phyloP scores from a whole-genome alignment of 1,140 invertebrate species.

The Acromyrmex heyeri region DNA sequence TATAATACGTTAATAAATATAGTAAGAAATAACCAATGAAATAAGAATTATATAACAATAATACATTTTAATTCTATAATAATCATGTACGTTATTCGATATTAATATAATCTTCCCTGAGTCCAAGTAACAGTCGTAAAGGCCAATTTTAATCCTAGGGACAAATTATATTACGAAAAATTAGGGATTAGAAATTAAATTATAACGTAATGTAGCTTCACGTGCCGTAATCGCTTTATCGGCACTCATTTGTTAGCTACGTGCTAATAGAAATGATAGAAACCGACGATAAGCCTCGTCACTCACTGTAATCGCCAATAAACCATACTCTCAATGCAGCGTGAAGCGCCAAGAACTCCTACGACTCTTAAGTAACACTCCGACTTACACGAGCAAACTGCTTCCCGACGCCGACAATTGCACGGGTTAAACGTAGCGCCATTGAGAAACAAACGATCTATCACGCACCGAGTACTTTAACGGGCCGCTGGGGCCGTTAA shows the following conservation, averaged over 20 bases:
- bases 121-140: neutral
- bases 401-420: slow-evolving; percentile 60
- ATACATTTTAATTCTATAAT: neutral
- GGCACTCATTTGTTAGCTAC: neutral
- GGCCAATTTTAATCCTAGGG: neutral
- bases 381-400: slow-evolving; percentile 48
- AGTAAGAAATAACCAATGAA: neutral
- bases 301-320: slow-evolving; percentile 21
- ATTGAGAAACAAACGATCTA: slow-evolving; percentile 69
- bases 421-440: slow-evolving; percentile 49
- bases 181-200: neutral
- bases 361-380: slow-evolving; percentile 37
- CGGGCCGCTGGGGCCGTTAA: slow-evolving; percentile 37
- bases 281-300: slow-evolving; percentile 36
- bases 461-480: slow-evolving; percentile 45
- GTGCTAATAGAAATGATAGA: neutral
- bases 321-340: slow-evolving; percentile 24
- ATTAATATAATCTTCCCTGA: neutral
- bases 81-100: neutral
- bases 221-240: neutral
- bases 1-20: neutral
- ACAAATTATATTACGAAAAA: neutral
- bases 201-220: neutral
- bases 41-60: neutral
- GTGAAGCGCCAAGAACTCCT: slow-evolving; percentile 36